These are phyloP conservation scores for Pterophyllum scalare DNA, from an alignment of 2,113 vertebrate species.

Conservation along the genomic window DNA sequence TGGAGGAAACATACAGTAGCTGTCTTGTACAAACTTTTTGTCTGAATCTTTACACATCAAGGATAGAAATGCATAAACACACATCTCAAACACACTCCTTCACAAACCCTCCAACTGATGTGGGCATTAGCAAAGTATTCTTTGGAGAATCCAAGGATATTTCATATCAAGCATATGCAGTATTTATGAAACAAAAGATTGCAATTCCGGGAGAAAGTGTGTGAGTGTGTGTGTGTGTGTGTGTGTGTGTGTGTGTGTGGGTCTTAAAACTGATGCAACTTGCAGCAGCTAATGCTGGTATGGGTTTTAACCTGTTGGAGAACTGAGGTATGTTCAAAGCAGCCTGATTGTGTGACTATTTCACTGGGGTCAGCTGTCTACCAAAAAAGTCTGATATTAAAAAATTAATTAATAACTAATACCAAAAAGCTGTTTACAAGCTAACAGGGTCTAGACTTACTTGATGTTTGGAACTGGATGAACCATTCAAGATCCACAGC, in stretches of 20 bases:
- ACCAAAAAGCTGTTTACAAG: background rate
- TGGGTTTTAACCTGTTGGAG: background rate
- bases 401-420: background rate
- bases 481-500: too few species aligned
- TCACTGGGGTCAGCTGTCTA: background rate
- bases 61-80: conserved; percentile 25
- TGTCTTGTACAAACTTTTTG: conserved; percentile 13
- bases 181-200: conserved; percentile 9
- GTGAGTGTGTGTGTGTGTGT: too few species aligned
- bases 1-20: background rate
- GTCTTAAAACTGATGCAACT: background rate
- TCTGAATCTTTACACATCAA: conserved; percentile 12
- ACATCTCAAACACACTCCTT: background rate
- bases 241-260: too few species aligned
- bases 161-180: conserved; percentile 42
- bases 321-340: too few species aligned
- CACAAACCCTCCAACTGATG: conserved; percentile 26
- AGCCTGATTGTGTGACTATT: background rate
- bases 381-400: background rate
- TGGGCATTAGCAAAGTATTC: conserved; percentile 7
- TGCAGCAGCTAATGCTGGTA: background rate
- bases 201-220: background rate
- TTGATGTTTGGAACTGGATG: too few species aligned
- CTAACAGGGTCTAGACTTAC: too few species aligned
- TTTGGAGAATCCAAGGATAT: conserved; percentile 18